Percentiles rank a stretch among this genome's conserved stretches.
Conservation (phyloP, 2,797 vertebrate genomes). For the Enteromius paludinosus region DNA sequence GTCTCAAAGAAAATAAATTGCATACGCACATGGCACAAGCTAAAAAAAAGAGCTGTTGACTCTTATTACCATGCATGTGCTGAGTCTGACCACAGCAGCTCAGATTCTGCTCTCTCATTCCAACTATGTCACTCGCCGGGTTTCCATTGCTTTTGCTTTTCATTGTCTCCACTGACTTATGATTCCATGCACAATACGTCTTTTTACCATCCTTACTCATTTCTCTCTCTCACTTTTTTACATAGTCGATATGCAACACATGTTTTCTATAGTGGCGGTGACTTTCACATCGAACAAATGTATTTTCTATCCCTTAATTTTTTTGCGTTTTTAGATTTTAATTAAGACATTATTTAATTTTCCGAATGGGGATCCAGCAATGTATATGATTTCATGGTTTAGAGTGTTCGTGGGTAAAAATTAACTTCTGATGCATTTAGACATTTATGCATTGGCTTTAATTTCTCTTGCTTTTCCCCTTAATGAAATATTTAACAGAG, state of each 20-base stretch:
- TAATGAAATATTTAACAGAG: no score
- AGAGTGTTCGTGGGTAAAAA: not conserved
- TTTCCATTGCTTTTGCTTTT: not conserved
- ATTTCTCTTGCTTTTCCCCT: not conserved
- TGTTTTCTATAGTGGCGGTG: not conserved
- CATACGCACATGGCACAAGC: not conserved
- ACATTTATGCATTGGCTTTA: not conserved
- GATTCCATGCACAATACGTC: not conserved
- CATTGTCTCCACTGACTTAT: not conserved
- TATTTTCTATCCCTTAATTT: not conserved
- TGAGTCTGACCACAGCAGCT: slow-evolving; percentile 19
- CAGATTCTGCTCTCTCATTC: slow-evolving; percentile 23
- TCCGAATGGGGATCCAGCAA: no score
- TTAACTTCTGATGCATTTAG: not conserved
- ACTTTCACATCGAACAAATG: not conserved
- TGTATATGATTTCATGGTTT: not conserved
- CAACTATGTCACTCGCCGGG: not conserved
- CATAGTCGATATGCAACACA: not conserved
- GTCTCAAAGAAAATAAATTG: not conserved
- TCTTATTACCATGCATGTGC: slow-evolving; percentile 2
- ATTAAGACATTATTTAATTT: not conserved
- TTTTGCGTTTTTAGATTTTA: not conserved
- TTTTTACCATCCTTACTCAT: not conserved
- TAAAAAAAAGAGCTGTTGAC: not conserved
- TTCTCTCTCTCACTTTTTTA: not conserved